Percentiles rank a stretch among this genome's conserved stretches.
Conservation (phyloP, 2,888 invertebrate species). For the Siphonodentalium dalli region DNA sequence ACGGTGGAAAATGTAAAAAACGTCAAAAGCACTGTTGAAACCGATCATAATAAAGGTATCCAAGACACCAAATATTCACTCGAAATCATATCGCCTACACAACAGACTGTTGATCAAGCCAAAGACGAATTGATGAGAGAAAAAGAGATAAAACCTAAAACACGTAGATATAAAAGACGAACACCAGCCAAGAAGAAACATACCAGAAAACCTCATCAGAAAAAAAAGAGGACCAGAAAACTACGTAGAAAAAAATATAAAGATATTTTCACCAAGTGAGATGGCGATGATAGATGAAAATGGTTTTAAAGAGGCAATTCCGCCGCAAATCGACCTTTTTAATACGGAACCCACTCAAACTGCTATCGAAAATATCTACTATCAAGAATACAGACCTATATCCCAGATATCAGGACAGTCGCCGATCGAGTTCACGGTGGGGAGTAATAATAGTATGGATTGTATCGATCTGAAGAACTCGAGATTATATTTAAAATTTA, state of each 20-base stretch:
- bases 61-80: too few relatives aligned
- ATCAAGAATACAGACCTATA: constrained; percentile 26
- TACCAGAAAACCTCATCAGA: constrained; percentile 1
- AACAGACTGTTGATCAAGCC: too few relatives aligned
- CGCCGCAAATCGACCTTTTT: constrained; percentile 24
- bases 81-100: too few relatives aligned
- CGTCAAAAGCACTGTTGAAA: not conserved
- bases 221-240: not conserved
- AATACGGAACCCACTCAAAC: constrained; percentile 29
- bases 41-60: too few relatives aligned
- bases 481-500: constrained; percentile 23
- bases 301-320: constrained; percentile 25
- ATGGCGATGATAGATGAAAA: constrained; percentile 28
- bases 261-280: not conserved
- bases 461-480: constrained; percentile 28
- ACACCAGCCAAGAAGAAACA: not conserved
- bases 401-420: constrained; percentile 10
- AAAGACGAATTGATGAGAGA: not conserved
- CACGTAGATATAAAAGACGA: not conserved
- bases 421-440: constrained; percentile 30
- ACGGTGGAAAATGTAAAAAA: constrained; percentile 9
- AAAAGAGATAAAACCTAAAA: not conserved
- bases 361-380: constrained; percentile 22
- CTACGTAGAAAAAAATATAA: not conserved
- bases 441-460: constrained; percentile 30